phyloP scores from a whole-genome alignment of 2,888 invertebrate genomes.

The Polydrusus cervinus region DNA sequence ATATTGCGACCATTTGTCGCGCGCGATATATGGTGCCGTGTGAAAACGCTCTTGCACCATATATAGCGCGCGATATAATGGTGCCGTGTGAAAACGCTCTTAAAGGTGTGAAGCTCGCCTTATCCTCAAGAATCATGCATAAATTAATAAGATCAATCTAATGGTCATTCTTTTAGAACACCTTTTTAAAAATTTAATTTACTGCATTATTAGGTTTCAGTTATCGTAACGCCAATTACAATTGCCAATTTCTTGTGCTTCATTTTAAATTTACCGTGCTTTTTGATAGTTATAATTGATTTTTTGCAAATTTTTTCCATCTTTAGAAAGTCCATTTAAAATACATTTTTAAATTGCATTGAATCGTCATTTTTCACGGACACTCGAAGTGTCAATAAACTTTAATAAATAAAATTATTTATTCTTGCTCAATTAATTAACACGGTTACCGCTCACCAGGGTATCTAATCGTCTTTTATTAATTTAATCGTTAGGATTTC shows the following conservation, averaged over 20 bases:
- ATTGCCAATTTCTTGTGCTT: background rate
- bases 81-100: too few species aligned
- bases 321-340: background rate
- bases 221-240: background rate
- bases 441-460: background rate
- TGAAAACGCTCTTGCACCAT: too few species aligned
- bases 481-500: background rate
- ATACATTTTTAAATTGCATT: background rate
- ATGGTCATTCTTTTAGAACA: background rate
- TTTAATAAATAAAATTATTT: conserved; percentile 12
- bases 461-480: conserved; percentile 13
- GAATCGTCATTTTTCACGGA: background rate
- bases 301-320: background rate
- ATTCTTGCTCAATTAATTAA: background rate
- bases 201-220: too few species aligned
- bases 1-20: too few species aligned
- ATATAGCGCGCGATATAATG: too few species aligned
- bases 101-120: too few species aligned
- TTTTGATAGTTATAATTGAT: background rate
- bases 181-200: background rate
- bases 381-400: background rate
- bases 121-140: too few species aligned
- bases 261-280: conserved; percentile 5
- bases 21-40: too few species aligned
- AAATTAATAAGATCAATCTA: background rate